Evolutionary conservation across 2,797 vertebrate genomes (phyloP).

Genomic region (Halcyon chelicuti): DNA sequence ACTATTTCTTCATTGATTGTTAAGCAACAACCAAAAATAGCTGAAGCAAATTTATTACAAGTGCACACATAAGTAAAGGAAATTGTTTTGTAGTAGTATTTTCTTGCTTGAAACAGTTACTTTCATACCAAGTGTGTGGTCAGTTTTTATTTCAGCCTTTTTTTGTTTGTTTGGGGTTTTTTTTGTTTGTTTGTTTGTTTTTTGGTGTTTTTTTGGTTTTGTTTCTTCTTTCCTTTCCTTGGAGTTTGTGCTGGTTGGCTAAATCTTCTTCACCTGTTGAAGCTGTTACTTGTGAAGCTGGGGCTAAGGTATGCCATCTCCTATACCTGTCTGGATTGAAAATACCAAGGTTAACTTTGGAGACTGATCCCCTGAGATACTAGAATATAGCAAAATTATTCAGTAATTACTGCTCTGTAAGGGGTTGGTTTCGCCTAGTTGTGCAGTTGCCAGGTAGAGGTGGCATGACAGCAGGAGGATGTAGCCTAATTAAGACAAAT

Average conservation of each 20-base stretch:
- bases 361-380: neutral
- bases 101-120: neutral
- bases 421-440: neutral
- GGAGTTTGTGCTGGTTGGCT: neutral
- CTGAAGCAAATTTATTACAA: neutral
- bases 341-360: neutral
- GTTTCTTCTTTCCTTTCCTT: neutral
- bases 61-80: neutral
- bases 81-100: neutral
- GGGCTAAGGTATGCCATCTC: neutral
- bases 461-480: neutral
- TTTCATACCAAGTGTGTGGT: neutral
- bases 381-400: neutral
- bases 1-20: neutral
- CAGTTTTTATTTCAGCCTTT: neutral
- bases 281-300: neutral
- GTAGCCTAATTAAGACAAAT: neutral
- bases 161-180: too few relatives aligned
- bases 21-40: neutral
- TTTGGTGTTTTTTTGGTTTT: too few relatives aligned
- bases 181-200: too few relatives aligned
- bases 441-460: neutral
- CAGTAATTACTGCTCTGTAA: neutral
- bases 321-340: neutral
- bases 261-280: neutral